These are phyloP conservation scores for Amphiduros pacificus DNA, from an alignment of 2,888 invertebrate species.

Conservation along the genomic window DNA sequence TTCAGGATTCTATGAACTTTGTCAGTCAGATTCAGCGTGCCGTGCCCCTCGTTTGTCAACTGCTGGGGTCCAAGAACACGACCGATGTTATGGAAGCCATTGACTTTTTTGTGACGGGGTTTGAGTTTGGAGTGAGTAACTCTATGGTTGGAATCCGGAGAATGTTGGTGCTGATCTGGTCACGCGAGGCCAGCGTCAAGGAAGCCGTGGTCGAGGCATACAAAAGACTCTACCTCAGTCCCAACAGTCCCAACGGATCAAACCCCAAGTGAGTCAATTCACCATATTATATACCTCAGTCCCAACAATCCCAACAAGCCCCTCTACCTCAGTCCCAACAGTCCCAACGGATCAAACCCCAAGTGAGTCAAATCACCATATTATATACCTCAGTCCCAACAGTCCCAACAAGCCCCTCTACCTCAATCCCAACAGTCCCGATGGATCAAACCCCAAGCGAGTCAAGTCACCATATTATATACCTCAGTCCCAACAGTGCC, in stretches of 20 bases:
- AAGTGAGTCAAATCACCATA: too few relatives aligned
- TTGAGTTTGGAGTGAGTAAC: constrained; percentile 62
- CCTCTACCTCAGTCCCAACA: constrained; percentile 64
- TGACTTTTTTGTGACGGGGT: constrained; percentile 77
- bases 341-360: too few relatives aligned
- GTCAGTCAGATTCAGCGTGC: constrained; percentile 63
- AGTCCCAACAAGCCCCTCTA: constrained; percentile 76
- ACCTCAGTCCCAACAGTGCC: too few relatives aligned
- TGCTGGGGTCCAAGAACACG: constrained; percentile 67
- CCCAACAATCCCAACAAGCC: too few relatives aligned
- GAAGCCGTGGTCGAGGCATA: constrained; percentile 79
- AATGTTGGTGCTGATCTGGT: constrained; percentile 79
- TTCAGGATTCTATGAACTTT: constrained; percentile 64
- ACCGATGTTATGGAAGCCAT: constrained; percentile 87
- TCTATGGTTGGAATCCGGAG: constrained; percentile 70
- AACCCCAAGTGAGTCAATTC: too few relatives aligned
- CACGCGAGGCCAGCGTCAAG: constrained; percentile 72
- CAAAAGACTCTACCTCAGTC: constrained; percentile 68
- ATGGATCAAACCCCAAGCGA: too few relatives aligned
- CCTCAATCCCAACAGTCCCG: constrained; percentile 44
- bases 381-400: too few relatives aligned
- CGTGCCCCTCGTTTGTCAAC: constrained; percentile 71
- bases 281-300: too few relatives aligned
- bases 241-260: constrained; percentile 36
- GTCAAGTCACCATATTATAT: too few relatives aligned